phyloP scores from a whole-genome alignment of 2,113 vertebrate genomes.

The Mustela nigripes region DNA sequence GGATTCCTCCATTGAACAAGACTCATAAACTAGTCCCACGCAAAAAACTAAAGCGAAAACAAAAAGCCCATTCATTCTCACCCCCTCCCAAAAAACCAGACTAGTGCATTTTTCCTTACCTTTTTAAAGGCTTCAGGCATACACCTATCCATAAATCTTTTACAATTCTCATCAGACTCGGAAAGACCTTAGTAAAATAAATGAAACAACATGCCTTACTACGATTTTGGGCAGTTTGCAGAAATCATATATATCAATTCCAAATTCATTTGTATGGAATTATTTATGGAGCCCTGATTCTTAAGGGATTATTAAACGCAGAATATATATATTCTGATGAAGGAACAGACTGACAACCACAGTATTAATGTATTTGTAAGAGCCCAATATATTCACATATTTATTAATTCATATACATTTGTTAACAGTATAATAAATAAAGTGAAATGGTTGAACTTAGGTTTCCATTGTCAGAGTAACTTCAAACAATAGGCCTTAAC shows the following conservation, averaged over 20 bases:
- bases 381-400: background rate
- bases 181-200: slow-evolving; percentile 92
- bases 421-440: background rate
- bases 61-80: background rate
- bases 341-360: background rate
- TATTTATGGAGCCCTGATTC: slow-evolving; percentile 51
- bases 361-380: background rate
- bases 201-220: slow-evolving; percentile 18
- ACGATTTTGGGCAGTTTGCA: slow-evolving; percentile 27
- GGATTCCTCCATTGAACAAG: background rate
- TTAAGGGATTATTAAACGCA: slow-evolving; percentile 44
- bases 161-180: slow-evolving; percentile 99
- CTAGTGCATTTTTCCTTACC: slow-evolving; percentile 86
- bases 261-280: slow-evolving; percentile 31
- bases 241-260: slow-evolving; percentile 1
- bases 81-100: background rate
- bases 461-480: slow-evolving; percentile 38
- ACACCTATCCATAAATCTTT: slow-evolving; percentile 97
- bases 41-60: slow-evolving; percentile 44
- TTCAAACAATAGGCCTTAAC: background rate
- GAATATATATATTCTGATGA: slow-evolving; percentile 31
- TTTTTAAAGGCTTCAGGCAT: slow-evolving; percentile 99
- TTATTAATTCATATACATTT: background rate
- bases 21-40: slow-evolving; percentile 18
- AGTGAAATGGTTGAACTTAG: background rate